A percentile compares a stretch with the other conserved stretches of the same genome.
phyloP scores from a whole-genome alignment of 2,888 invertebrate genomes.

The Synanthedon formicaeformis region DNA sequence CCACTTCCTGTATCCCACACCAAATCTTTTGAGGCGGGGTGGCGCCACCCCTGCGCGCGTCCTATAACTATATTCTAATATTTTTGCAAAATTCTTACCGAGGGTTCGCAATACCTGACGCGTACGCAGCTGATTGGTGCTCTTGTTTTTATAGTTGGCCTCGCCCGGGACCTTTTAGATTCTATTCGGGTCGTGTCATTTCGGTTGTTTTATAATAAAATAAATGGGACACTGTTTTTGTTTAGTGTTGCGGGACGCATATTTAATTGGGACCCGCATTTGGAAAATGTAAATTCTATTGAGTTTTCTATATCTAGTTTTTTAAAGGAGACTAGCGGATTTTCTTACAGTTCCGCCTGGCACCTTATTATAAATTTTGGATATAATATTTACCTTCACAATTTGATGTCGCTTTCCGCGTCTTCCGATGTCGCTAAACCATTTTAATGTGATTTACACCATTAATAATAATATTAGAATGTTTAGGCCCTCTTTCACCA shows the following conservation, averaged over 20 bases:
- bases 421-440: too few relatives aligned
- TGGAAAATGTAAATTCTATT: too few relatives aligned
- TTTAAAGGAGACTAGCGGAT: too few relatives aligned
- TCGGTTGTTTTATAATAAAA: conserved; percentile 30
- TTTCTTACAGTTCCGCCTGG: too few relatives aligned
- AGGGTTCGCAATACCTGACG: conserved; percentile 61
- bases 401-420: too few relatives aligned
- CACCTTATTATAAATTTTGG: too few relatives aligned
- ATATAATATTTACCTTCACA: too few relatives aligned
- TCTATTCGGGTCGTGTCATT: conserved; percentile 67
- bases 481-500: too few relatives aligned
- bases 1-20: conserved; percentile 55
- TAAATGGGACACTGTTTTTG: conserved; percentile 7
- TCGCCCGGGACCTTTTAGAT: conserved; percentile 40
- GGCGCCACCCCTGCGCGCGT: conserved; percentile 22
- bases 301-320: too few relatives aligned
- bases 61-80: conserved; percentile 58
- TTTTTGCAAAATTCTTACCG: conserved; percentile 67
- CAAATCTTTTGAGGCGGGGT: conserved; percentile 26
- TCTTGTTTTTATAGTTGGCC: conserved; percentile 42
- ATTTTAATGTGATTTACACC: too few relatives aligned
- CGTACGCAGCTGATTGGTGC: conserved; percentile 49
- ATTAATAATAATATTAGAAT: too few relatives aligned
- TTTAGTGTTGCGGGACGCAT: conserved; percentile 33
- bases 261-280: conserved; percentile 7